A percentile compares a stretch with the other conserved stretches of the same genome.
These are phyloP conservation scores for Melanargia galathea DNA, from an alignment of 2,888 invertebrate genomes.

Conservation along the genomic window DNA sequence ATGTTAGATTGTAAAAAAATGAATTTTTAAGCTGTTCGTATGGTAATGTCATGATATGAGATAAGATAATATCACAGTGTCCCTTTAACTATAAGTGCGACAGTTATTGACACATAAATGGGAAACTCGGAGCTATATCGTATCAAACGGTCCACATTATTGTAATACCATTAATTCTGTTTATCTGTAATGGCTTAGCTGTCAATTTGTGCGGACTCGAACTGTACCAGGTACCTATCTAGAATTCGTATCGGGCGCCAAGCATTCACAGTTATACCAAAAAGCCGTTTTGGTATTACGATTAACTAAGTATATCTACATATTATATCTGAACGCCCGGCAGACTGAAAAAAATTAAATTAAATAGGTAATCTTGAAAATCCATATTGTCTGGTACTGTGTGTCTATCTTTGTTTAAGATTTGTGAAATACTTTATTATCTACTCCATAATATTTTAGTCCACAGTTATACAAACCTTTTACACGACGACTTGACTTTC, in stretches of 20 bases:
- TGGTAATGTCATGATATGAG: not conserved
- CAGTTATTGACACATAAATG: conserved; percentile 34
- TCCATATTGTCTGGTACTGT: no score
- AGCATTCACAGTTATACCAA: conserved; percentile 30
- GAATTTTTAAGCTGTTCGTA: not conserved
- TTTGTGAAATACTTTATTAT: no score
- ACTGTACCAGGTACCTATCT: conserved; percentile 31
- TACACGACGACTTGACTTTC: no score
- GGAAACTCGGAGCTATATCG: conserved; percentile 29
- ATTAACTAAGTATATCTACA: not conserved
- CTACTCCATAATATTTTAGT: no score
- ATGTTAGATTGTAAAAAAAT: no score
- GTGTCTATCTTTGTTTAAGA: no score
- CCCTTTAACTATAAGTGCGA: conserved; percentile 1
- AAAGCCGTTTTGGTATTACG: conserved; percentile 10
- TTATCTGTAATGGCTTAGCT: conserved; percentile 42
- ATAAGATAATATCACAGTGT: not conserved
- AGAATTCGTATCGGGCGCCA: conserved; percentile 21
- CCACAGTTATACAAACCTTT: no score
- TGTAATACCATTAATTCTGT: conserved; percentile 42
- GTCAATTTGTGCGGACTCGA: conserved; percentile 40
- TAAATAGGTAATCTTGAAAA: no score
- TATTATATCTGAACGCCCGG: no score
- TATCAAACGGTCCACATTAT: conserved; percentile 34
- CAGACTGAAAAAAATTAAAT: no score